Evolutionary conservation across 1,140 invertebrate species (phyloP).

Genomic region (Melitaea cinxia): DNA sequence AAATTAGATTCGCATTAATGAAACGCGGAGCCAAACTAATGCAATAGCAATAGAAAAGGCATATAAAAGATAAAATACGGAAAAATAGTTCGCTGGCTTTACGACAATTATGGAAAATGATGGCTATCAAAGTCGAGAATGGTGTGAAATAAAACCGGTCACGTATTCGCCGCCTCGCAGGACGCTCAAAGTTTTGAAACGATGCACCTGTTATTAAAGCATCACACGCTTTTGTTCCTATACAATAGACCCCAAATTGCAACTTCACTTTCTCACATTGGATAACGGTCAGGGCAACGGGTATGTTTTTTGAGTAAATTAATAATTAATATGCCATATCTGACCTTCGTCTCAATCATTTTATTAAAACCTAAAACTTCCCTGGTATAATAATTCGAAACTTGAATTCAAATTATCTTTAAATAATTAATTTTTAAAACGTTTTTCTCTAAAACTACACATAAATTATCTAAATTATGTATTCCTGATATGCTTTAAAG

Average conservation of each 20-base stretch:
- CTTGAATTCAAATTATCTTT: too few species aligned
- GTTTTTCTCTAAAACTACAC: too few species aligned
- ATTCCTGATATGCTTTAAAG: neutral
- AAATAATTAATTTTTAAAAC: too few species aligned
- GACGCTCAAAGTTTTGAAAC: constrained; percentile 56
- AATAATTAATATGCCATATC: neutral
- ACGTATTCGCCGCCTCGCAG: constrained; percentile 44
- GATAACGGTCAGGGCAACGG: neutral
- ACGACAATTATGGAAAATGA: constrained; percentile 70
- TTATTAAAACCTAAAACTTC: too few species aligned
- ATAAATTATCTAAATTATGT: neutral
- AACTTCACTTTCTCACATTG: constrained; percentile 65
- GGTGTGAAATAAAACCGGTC: constrained; percentile 69
- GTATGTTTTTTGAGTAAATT: constrained; percentile 5
- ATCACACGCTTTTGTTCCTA: constrained; percentile 70
- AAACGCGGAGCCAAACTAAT: constrained; percentile 61
- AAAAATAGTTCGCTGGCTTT: constrained; percentile 67
- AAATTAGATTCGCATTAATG: constrained; percentile 74
- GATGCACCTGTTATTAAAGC: constrained; percentile 78
- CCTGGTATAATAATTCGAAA: too few species aligned
- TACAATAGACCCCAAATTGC: constrained; percentile 76
- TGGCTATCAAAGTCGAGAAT: constrained; percentile 66
- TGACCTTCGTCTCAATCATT: neutral
- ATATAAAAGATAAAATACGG: constrained; percentile 33
- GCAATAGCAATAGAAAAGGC: constrained; percentile 30